Base-by-base conservation (phyloP, 2,797 vertebrate species). In the Clarias platycephalus region DNA sequence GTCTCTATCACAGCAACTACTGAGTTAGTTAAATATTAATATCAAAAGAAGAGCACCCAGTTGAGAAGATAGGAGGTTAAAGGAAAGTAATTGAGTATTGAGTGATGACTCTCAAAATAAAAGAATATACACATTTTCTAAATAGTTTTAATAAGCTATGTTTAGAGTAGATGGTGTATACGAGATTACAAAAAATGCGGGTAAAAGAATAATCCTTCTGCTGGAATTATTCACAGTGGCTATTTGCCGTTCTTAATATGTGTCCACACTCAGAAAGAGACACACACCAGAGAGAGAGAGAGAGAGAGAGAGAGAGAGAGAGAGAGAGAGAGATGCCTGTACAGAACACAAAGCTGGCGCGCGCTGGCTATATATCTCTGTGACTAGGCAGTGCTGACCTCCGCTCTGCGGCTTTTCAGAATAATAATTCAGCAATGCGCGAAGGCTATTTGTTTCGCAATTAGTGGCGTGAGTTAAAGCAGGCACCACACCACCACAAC, bases 401-500 rank as follows among this genome's bases (percentile, higher is more conserved):
- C 93, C 90, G 92, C 91, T 90, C 90, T 87, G 88, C 84, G 88
- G 87, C 90, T 92, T 92, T 90, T 90, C 90, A 88, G 86, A 91
- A 94, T 92, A 93, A 94, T 94, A 93, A 90, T 94, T 91, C 86
- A 90, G 88, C 89, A 91, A 88, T 89, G 85, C 82, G 86, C 86
- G 86, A 85, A 82, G 89, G 87, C 89, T 92, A 94, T 94, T 95
- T 94, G 93, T 94, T 93, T 91, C 89, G 90, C 91, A 94, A 95
- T 94, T 95, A 94, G 93, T 84, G 85, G 88, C 80, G 68, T 89
- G 89, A 91, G 89, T 89, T 85, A 87, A 90, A 90, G 86, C 90
- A 89, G 89, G 88, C 90, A 91, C 68, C 83, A 89, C 84, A 92
- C 89, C 92, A 92, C 90, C 84, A 91, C 85, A 88, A 91, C 92